Conservation (phyloP, 1,140 invertebrate genomes). For the Brachionus koreanus region DNA sequence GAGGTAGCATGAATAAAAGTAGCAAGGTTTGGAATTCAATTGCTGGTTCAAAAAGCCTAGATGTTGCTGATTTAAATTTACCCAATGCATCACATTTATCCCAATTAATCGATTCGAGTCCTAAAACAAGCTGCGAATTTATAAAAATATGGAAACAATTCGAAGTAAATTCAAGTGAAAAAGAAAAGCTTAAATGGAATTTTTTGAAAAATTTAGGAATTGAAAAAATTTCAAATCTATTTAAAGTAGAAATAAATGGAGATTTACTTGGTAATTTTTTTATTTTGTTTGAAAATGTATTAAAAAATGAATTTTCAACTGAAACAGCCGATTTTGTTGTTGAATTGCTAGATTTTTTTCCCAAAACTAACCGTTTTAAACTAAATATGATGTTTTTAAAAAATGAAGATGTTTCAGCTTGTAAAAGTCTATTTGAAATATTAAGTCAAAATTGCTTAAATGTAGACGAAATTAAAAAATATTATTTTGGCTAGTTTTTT, state of each 20-base stretch:
- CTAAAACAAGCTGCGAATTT: conserved; percentile 10
- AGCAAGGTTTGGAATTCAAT: conserved; percentile 14
- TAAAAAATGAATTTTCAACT: not conserved
- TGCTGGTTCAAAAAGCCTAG: not conserved
- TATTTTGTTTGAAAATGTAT: not conserved
- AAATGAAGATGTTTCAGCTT: not conserved
- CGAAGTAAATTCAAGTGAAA: not conserved
- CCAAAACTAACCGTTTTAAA: not conserved
- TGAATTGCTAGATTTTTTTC: not conserved
- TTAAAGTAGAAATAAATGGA: conserved; percentile 16
- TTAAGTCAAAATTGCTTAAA: not conserved
- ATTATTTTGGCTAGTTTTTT: not conserved
- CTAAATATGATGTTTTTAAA: conserved; percentile 39
- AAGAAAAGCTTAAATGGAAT: not conserved
- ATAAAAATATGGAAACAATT: not conserved
- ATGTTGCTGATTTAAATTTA: not conserved
- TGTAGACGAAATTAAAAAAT: not conserved
- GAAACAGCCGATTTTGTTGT: not conserved
- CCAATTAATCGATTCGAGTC: not conserved
- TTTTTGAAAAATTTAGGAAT: conserved; percentile 16
- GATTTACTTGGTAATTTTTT: conserved; percentile 30
- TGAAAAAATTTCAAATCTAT: not conserved
- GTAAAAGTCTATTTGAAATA: conserved; percentile 5
- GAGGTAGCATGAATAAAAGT: not conserved
- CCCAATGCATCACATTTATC: not conserved